These are phyloP conservation scores for Tipula lateralis DNA, from an alignment of 2,888 invertebrate species.

Conservation along the genomic window DNA sequence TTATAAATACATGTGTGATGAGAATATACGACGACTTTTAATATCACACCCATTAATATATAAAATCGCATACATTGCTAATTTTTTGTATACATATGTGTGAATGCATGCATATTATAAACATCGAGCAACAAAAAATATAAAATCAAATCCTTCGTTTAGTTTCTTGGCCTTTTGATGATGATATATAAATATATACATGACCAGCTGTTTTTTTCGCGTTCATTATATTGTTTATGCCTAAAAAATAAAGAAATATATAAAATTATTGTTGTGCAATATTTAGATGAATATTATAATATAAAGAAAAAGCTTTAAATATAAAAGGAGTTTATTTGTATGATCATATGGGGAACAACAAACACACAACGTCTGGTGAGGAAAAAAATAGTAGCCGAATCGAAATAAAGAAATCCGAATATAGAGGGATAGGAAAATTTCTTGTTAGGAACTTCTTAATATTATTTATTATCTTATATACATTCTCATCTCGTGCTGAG, in stretches of 20 bases:
- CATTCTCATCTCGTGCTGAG: slow-evolving; percentile 24
- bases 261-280: not conserved
- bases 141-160: not conserved
- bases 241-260: not conserved
- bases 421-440: slow-evolving; percentile 24
- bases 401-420: not conserved
- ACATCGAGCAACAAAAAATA: not conserved
- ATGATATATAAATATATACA: not conserved
- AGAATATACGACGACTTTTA: not conserved
- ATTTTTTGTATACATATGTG: not conserved
- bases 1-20: not conserved
- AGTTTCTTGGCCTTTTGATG: not conserved
- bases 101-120: not conserved
- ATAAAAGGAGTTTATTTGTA: not conserved
- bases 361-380: not conserved
- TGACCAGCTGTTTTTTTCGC: not conserved
- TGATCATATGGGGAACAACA: not conserved
- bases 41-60: not conserved
- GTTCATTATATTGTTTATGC: not conserved
- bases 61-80: not conserved
- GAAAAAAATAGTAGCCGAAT: not conserved
- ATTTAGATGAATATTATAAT: not conserved
- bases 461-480: not conserved
- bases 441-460: slow-evolving; percentile 21
- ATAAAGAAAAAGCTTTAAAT: not conserved